Evolutionary conservation across 2,113 vertebrate genomes (phyloP).

Genomic region (Scomber japonicus): DNA sequence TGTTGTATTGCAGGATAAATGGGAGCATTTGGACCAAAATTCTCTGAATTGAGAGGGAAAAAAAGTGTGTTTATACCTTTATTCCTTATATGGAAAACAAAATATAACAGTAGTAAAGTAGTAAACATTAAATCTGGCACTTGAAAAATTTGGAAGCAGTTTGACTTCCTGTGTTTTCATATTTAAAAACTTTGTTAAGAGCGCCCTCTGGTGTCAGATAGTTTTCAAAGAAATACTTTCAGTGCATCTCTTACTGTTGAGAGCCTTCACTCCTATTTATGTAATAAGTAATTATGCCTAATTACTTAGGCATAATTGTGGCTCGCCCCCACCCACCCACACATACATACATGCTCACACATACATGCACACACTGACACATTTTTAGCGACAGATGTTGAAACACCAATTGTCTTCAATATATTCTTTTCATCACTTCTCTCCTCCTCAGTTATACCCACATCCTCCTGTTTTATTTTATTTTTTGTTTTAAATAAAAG

Average conservation of each 20-base stretch:
- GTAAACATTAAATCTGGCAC: background rate
- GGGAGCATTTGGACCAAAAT: background rate
- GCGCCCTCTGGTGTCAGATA: constrained; percentile 63
- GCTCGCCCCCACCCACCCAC: no score
- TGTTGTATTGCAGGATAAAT: background rate
- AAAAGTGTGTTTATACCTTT: background rate
- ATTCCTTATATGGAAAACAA: background rate
- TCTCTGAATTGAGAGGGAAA: background rate
- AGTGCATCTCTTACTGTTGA: background rate
- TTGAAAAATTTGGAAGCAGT: background rate
- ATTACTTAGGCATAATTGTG: constrained; percentile 6
- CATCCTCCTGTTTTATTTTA: constrained; percentile 22
- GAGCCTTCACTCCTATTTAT: constrained; percentile 21
- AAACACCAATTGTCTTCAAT: background rate
- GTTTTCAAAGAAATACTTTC: background rate
- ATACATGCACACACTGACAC: background rate
- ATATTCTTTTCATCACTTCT: background rate
- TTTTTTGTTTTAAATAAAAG: constrained; percentile 15
- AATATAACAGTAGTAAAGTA: background rate
- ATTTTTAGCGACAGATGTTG: background rate
- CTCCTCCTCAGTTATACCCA: constrained; percentile 4
- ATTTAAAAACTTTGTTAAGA: constrained; percentile 23
- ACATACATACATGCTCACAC: background rate
- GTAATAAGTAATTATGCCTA: constrained; percentile 18
- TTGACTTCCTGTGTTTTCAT: background rate